phyloP scores from a whole-genome alignment of 2,797 vertebrate genomes.

The Sciurus carolinensis region DNA sequence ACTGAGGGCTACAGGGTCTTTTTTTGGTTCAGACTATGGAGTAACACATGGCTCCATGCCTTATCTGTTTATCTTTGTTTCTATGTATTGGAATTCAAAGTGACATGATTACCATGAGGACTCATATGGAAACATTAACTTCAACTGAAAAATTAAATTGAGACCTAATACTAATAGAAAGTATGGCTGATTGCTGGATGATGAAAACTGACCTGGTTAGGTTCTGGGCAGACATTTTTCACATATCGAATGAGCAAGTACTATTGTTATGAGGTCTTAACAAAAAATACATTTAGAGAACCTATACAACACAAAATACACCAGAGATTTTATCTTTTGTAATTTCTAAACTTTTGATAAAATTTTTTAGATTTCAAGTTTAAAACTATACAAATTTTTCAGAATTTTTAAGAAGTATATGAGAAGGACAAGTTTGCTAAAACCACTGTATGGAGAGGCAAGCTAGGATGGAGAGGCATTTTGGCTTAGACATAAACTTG shows the following conservation, averaged over 20 bases:
- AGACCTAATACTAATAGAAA: slow-evolving; percentile 37
- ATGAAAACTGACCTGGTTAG: neutral
- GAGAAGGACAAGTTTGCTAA: neutral
- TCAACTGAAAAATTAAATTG: slow-evolving; percentile 58
- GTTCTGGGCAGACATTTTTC: slow-evolving; percentile 8
- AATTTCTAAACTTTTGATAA: neutral
- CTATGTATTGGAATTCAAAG: slow-evolving; percentile 21
- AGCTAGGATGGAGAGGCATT: neutral
- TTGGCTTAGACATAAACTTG: neutral
- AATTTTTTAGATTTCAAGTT: neutral
- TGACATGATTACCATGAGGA: neutral
- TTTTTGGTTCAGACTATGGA: neutral
- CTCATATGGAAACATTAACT: slow-evolving; percentile 36
- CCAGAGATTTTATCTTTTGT: slow-evolving; percentile 8
- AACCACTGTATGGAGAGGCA: neutral
- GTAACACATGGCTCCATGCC: neutral
- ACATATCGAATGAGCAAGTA: neutral
- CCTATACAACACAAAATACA: neutral
- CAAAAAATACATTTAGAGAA: slow-evolving; percentile 35
- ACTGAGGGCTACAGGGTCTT: neutral
- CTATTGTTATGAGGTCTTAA: neutral
- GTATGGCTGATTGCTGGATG: neutral
- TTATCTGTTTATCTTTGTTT: slow-evolving; percentile 13
- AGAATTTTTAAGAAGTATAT: neutral
- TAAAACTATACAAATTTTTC: slow-evolving; percentile 14